Conservation (phyloP, 2,888 invertebrate species). For the Asteroscopus sphinx region DNA sequence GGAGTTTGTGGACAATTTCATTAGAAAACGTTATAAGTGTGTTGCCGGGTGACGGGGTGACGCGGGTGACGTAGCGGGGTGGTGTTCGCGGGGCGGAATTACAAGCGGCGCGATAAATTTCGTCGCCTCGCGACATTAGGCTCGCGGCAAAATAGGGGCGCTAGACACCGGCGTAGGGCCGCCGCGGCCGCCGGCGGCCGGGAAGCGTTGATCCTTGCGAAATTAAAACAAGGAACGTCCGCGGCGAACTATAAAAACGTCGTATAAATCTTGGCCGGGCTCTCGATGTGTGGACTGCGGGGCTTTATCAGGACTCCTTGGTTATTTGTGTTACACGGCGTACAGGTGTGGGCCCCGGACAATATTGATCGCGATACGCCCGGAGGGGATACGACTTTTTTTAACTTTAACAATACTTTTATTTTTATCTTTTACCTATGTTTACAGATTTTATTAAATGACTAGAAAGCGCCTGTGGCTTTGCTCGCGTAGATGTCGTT, state of each 20-base stretch:
- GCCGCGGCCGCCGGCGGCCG: slow-evolving; percentile 59
- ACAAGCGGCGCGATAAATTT: slow-evolving; percentile 89
- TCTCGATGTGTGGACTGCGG: slow-evolving; percentile 78
- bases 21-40: slow-evolving; percentile 89
- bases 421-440: slow-evolving; percentile 1
- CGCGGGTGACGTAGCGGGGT: slow-evolving; percentile 72
- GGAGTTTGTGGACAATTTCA: slow-evolving; percentile 89
- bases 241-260: slow-evolving; percentile 83
- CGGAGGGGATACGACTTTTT: slow-evolving; percentile 55
- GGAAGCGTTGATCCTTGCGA: slow-evolving; percentile 78
- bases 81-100: slow-evolving; percentile 80
- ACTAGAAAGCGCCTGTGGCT: too few relatives aligned
- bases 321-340: slow-evolving; percentile 77
- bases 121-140: slow-evolving; percentile 84
- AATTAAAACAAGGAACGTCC: slow-evolving; percentile 88
- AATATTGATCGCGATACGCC: slow-evolving; percentile 72
- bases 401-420: slow-evolving; percentile 46
- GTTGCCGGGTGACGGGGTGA: slow-evolving; percentile 85
- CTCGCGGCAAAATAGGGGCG: slow-evolving; percentile 78
- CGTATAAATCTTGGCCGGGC: slow-evolving; percentile 79
- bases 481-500: too few relatives aligned
- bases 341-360: slow-evolving; percentile 71
- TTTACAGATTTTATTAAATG: slow-evolving; percentile 6
- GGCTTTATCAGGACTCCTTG: slow-evolving; percentile 75
- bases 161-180: slow-evolving; percentile 60